Conservation (phyloP, 2,113 vertebrate genomes). For the Scortum barcoo region DNA sequence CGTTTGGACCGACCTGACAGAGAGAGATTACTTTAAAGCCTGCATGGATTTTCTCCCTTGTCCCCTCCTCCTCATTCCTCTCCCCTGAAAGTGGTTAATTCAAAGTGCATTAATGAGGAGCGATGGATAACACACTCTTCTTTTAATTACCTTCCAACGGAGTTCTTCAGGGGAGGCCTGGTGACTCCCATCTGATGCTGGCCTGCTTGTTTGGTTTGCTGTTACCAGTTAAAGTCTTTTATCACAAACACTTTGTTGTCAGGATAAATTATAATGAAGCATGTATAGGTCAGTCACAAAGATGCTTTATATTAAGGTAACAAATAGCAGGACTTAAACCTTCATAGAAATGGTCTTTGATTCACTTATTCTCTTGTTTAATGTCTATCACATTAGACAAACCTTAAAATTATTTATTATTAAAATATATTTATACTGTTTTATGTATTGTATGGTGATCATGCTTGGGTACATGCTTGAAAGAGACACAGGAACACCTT, state of each 20-base stretch:
- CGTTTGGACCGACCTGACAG: constrained; percentile 82
- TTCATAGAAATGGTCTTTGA: not conserved
- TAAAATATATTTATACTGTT: not conserved
- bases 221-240: constrained; percentile 16
- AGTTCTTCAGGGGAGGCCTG: constrained; percentile 70
- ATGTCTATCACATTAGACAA: not conserved
- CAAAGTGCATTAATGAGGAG: constrained; percentile 79
- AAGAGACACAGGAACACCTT: not conserved
- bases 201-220: constrained; percentile 58
- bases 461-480: not conserved
- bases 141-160: constrained; percentile 81
- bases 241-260: not conserved
- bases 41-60: constrained; percentile 80
- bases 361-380: not conserved
- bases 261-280: not conserved
- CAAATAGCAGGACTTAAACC: not conserved
- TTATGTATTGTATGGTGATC: not conserved
- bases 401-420: not conserved
- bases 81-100: constrained; percentile 80
- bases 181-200: constrained; percentile 62
- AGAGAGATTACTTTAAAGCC: constrained; percentile 83
- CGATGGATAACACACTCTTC: constrained; percentile 82
- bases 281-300: not conserved
- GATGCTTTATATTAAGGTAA: not conserved
- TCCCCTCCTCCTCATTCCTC: constrained; percentile 72